Conservation (phyloP, 2,888 invertebrate genomes). For the Diarsia brunnea region DNA sequence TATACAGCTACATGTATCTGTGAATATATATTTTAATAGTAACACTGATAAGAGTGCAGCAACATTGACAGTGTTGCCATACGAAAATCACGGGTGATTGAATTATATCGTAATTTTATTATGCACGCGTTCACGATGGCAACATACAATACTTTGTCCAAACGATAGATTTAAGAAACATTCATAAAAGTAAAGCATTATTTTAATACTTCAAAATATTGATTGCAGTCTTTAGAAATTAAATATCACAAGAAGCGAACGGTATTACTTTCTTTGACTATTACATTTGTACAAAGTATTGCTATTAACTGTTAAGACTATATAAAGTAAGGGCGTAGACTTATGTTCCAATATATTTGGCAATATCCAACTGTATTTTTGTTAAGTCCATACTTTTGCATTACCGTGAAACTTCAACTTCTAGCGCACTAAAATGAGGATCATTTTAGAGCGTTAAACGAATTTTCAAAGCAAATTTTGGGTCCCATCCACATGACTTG, state of each 20-base stretch:
- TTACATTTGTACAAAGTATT: conserved; percentile 76
- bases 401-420: conserved; percentile 24
- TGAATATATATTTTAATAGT: conserved; percentile 66
- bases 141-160: conserved; percentile 80
- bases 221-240: conserved; percentile 74
- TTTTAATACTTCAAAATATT: conserved; percentile 75
- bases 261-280: conserved; percentile 60
- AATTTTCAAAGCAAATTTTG: conserved; percentile 38
- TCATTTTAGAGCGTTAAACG: conserved; percentile 29
- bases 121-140: conserved; percentile 48
- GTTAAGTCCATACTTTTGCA: conserved; percentile 31
- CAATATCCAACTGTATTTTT: conserved; percentile 65
- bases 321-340: conserved; percentile 59
- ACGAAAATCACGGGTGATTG: conserved; percentile 67
- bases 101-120: conserved; percentile 64
- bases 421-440: conserved; percentile 28
- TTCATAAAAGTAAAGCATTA: conserved; percentile 67
- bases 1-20: conserved; percentile 60
- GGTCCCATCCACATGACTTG: conserved; percentile 23
- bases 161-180: conserved; percentile 62
- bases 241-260: conserved; percentile 72
- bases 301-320: conserved; percentile 61
- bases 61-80: conserved; percentile 71
- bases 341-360: conserved; percentile 66
- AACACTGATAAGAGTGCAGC: conserved; percentile 67